Evolutionary conservation across 2,113 vertebrate species (phyloP), one percentile per base, ranked within the genome.

Genomic region (Apodemus sylvaticus): DNA sequence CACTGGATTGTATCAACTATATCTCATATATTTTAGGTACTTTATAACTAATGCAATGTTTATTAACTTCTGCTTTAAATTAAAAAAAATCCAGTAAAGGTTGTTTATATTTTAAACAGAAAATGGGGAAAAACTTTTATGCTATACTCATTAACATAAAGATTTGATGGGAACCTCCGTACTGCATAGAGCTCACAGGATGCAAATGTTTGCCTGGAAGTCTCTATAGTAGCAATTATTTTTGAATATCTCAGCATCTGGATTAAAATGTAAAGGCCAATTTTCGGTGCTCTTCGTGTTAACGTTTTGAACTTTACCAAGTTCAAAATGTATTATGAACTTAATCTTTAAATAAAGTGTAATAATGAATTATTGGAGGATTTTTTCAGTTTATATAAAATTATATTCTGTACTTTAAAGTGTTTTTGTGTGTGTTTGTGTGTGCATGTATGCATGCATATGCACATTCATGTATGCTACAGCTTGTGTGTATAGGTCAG

Each of bases 31-130:
- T 94, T 91, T 76, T 90, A 91, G 68, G 42, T 82, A 66, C 58
- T 93, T 94, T 91, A 45, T 92, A 90, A 66, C 45, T 92, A 93
- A 39, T 34, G 51, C 39, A 96, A 95, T 77, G 45, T 92, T 13
- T 70, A 91, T 96, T 96, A 82, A 58, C 48, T 91, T 94, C 16
- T 45, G 77, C 87, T 78, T 95, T 51, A 86, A n/a, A 70, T 31
- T 91, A 94, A 89, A 71, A 71, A 26, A 48, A 48, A 17, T 13
- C 77, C 48, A 93, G 11, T 60, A 36, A 90, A 96, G n/a, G 66
- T 79, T 62, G 24, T 85, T 94, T 82, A 42, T 45, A 48, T 48
- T 68, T 83, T 66, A 48, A 87, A 24, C 64, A 96, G 42, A 95
- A 24, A 42, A n/a, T 86, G 16, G 13, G 29, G 9, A 53, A 42